Percentiles rank a stretch among this genome's conserved stretches.
phyloP scores from a whole-genome alignment of 2,797 vertebrate genomes.

The Bucorvus abyssinicus region DNA sequence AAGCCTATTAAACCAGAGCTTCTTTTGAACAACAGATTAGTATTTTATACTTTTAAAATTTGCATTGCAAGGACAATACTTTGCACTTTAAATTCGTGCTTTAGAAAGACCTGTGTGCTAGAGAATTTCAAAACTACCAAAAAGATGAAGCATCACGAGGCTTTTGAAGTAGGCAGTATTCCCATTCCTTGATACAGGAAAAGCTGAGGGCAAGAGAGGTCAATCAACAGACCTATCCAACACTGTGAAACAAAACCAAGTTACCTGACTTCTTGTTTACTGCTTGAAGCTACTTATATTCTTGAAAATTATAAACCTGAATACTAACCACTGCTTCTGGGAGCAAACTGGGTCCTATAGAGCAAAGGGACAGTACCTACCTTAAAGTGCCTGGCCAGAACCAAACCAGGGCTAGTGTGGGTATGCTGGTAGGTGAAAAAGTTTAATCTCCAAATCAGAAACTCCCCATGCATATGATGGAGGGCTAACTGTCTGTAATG shows the following conservation, averaged over 20 bases:
- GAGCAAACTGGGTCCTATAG: not conserved
- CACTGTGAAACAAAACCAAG: not conserved
- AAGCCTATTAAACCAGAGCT: not conserved
- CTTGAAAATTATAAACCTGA: not conserved
- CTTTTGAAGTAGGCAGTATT: not conserved
- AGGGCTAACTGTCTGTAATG: not conserved
- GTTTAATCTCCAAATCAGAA: not conserved
- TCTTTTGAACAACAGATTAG: not conserved
- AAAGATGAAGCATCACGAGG: not conserved
- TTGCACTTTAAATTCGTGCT: not conserved
- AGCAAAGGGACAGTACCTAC: not conserved
- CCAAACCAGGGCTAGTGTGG: not conserved
- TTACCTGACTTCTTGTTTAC: slow-evolving; percentile 18
- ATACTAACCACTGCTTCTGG: not conserved
- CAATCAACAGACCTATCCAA: not conserved
- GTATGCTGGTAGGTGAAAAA: not conserved
- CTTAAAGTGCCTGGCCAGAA: not conserved
- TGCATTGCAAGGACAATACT: not conserved
- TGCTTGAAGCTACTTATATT: not conserved
- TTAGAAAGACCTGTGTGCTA: not conserved
- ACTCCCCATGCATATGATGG: not conserved
- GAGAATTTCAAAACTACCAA: not conserved
- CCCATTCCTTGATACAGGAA: not conserved
- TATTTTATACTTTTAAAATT: not conserved
- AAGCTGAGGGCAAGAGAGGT: not conserved